Evolutionary conservation across 2,113 vertebrate genomes (phyloP), one percentile per base, ranked within the genome.

Genomic region (Nyctereutes procyonoides): DNA sequence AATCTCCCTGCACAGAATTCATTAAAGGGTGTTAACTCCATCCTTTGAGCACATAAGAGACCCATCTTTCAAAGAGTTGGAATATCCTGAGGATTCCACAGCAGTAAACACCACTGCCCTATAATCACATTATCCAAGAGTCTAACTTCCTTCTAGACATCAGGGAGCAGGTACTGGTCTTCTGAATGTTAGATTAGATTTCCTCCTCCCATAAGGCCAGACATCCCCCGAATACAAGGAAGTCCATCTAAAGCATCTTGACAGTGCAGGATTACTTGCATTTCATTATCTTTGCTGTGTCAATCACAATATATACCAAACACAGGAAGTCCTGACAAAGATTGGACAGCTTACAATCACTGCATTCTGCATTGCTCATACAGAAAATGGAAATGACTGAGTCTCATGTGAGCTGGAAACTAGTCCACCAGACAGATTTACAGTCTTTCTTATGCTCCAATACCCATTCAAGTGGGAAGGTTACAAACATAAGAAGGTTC

Each of bases 311-410:
- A 63, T 93, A 90, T 56, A 85, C 95, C 87, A 95, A 95, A 88
- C 86, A 86, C 24, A 71, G 53, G 93, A 58, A 71, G 62, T 86
- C 56, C 91, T 97, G 96, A 74, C 90, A 91, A 94, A 82, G 84
- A 91, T 16, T 38, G 43, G 60, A 63, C 48, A 22, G 84, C 69
- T 97, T 93, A 85, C 30, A 92, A 63, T 96, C 95, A 63, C 55
- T 91, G 90, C 48, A 43, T 96, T 92, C 84, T 94, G 55, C 84
- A 91, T 30, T 67, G 26, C 51, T 53, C 69, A 58, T 91, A 77
- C 84, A 96, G 94, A 81, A 97, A 97, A 97, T 96, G 73, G 88
- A 98, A 97, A 96, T 79, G 58, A 69, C 73, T 82, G 55, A 92
- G 17, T 35, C 82, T 93, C 38, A 17, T 89, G 53, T 55, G 73